Base-by-base conservation (phyloP, 2,113 vertebrate species). In the Malurus cyaneus region DNA sequence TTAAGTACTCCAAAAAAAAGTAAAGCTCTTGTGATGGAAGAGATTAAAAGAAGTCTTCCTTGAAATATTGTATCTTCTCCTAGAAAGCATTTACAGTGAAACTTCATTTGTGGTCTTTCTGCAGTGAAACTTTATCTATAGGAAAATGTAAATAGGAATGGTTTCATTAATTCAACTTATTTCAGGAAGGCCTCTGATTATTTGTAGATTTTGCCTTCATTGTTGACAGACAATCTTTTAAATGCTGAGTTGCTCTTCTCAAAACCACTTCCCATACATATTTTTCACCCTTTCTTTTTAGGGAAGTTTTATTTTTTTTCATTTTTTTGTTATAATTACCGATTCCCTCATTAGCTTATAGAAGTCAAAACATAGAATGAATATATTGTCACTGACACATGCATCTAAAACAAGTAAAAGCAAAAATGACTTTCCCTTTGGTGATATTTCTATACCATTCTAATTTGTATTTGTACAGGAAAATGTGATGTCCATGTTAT, bases 201-300 rank as follows among this genome's bases (percentile, higher is more conserved):
- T 16, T 44, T 49, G 11, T 28, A 69, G 53, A 42, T 15, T 76
- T 47, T 77, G 3, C 12, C 8, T 66, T 84, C 28, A 11, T 21
- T 62, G 26, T 18, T 28, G 28, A 21, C 12, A 74, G 18, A 7
- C 11, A 84, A 4, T 18, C 0, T 39, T 67, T 95, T 53, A n/a
- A n/a, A 50, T 44, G 8, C 15, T 50, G 4, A 8, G 5, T 46
- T 34, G 3, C 0, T 76, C 32, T 76, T 18, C 14, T 4, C 25
- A 15, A 49, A 41, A 36, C 4, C 9, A 21, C 13, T 52, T 74
- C 36, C 23, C 8, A 17, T 0, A 0, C 7, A 57, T 8, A 23
- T 12, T 53, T 47, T 44, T 44, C 3, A 23, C 8, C 2, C 6
- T 54, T 71, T 57, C 9, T 56, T 69, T 86, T 67, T 13, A 69